phyloP scores from a whole-genome alignment of 2,113 vertebrate genomes.

The Bos indicus region DNA sequence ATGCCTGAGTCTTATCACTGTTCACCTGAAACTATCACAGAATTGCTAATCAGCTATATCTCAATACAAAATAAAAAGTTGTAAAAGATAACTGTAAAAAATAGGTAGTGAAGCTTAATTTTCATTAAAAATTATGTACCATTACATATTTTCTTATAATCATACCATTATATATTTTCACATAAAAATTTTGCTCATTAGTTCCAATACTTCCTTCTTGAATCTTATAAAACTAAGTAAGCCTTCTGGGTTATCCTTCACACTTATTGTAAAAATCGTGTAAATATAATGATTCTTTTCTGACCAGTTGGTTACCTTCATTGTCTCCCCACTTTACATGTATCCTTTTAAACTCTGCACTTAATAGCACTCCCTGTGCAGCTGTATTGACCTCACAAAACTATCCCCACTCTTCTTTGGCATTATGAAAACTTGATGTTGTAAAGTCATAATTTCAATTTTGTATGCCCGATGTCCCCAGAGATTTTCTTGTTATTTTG shows the following conservation, averaged over 20 bases:
- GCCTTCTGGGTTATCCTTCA: background rate
- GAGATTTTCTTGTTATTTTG: background rate
- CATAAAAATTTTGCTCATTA: background rate
- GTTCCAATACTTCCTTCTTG: background rate
- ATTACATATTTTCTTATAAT: background rate
- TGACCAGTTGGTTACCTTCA: background rate
- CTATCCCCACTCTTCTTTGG: background rate
- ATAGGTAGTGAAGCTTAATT: background rate
- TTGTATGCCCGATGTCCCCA: background rate
- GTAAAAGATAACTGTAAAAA: background rate
- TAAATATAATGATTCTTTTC: constrained; percentile 7
- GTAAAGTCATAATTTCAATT: background rate
- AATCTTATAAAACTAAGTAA: background rate
- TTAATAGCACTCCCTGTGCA: background rate
- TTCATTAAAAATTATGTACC: background rate
- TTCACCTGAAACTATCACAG: background rate
- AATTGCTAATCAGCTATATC: background rate
- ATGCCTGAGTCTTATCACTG: background rate
- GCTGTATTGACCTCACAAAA: background rate
- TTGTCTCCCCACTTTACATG: background rate
- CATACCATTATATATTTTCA: background rate
- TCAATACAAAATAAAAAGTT: background rate
- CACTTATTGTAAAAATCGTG: background rate
- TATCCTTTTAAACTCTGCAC: background rate
- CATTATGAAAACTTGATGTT: background rate